Evolutionary conservation across 2,113 vertebrate species (phyloP).

Genomic region (Salminus brasiliensis): DNA sequence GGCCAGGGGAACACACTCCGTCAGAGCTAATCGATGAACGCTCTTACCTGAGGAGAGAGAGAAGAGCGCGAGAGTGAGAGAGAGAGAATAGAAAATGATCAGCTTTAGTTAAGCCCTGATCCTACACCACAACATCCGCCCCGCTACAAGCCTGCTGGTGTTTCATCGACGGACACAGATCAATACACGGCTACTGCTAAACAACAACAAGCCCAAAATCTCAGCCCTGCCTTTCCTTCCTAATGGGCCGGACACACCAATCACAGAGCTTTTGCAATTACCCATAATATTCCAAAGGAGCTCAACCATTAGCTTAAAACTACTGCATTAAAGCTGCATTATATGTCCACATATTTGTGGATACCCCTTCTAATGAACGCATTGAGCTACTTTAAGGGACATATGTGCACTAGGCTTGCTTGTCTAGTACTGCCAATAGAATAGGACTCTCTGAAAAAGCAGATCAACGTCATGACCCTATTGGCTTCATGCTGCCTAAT

Average conservation of each 20-base stretch:
- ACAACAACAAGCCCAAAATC: not conserved
- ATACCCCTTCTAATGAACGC: too few relatives aligned
- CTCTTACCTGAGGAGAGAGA: constrained; percentile 1
- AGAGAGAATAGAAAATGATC: constrained; percentile 20
- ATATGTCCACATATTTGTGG: too few relatives aligned
- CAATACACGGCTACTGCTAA: constrained; percentile 6
- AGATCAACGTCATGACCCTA: too few relatives aligned
- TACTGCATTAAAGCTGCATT: too few relatives aligned
- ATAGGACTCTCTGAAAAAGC: too few relatives aligned
- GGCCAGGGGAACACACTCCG: not conserved
- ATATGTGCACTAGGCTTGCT: too few relatives aligned
- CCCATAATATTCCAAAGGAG: not conserved
- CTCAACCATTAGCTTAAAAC: constrained; percentile 14
- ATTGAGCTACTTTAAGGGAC: too few relatives aligned
- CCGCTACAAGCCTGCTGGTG: not conserved
- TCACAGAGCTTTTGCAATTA: not conserved
- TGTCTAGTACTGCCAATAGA: too few relatives aligned
- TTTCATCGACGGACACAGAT: not conserved
- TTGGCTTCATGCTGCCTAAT: too few relatives aligned
- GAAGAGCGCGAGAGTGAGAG: not conserved
- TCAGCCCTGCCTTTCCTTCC: too few relatives aligned
- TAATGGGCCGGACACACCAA: not conserved
- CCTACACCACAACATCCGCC: not conserved
- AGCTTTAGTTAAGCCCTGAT: constrained; percentile 35
- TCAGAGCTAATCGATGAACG: not conserved